Evolutionary conservation across 2,888 invertebrate genomes (phyloP).

Genomic region (Timema podura): DNA sequence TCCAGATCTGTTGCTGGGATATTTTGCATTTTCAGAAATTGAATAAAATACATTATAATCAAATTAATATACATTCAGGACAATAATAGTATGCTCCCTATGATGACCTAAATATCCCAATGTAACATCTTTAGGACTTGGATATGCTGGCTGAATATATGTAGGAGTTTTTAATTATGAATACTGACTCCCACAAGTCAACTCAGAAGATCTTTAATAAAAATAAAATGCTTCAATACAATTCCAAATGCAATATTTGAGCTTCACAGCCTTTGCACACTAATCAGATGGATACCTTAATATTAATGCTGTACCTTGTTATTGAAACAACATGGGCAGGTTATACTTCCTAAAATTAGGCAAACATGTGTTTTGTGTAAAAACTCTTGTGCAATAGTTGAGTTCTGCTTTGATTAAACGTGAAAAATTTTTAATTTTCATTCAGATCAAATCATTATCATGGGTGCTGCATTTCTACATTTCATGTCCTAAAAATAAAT

Average conservation of each 20-base stretch:
- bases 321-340: slow-evolving; percentile 9
- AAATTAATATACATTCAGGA: no score
- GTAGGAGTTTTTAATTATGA: slow-evolving; percentile 15
- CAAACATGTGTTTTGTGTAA: slow-evolving; percentile 16
- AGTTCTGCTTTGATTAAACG: slow-evolving; percentile 19
- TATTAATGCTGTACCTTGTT: slow-evolving; percentile 1
- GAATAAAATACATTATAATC: no score
- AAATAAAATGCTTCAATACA: no score
- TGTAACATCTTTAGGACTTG: slow-evolving; percentile 3
- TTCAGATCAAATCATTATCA: slow-evolving; percentile 26
- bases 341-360: slow-evolving; percentile 17
- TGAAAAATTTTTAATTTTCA: background rate
- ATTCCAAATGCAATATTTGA: no score
- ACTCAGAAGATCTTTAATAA: no score
- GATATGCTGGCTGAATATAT: slow-evolving; percentile 13
- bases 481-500: slow-evolving; percentile 30
- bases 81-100: no score
- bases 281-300: slow-evolving; percentile 18
- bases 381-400: slow-evolving; percentile 19
- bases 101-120: no score
- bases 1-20: no score
- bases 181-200: slow-evolving; percentile 15
- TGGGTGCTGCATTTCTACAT: slow-evolving; percentile 28
- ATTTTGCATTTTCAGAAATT: no score
- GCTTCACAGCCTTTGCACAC: slow-evolving; percentile 12